A percentile compares a stretch with the other conserved stretches of the same genome.
Conservation (phyloP, 37 sponge, comb jelly and placozoan species). For the Cladorhizidae sp. region DNA sequence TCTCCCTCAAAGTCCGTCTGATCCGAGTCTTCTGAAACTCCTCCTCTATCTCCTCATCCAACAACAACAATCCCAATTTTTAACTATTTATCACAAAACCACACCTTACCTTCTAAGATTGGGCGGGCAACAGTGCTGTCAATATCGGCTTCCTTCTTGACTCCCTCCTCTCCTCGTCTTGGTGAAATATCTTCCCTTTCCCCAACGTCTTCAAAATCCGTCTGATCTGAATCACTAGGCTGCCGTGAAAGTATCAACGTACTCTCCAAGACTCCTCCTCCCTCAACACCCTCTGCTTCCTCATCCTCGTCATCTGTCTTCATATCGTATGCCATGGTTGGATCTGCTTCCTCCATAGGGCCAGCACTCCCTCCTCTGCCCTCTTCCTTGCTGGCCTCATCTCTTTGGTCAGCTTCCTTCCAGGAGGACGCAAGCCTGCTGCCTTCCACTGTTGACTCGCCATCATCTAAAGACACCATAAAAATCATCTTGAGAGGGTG, state of each 20-base stretch:
- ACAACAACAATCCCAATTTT: no score
- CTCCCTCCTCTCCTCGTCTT: background rate
- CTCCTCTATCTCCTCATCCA: no score
- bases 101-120: background rate
- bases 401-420: background rate
- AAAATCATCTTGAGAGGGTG: constrained; percentile 13
- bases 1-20: background rate
- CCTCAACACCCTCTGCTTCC: background rate
- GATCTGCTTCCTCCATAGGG: constrained; percentile 16
- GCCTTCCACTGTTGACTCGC: background rate
- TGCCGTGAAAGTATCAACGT: background rate
- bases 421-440: background rate
- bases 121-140: background rate
- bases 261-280: background rate
- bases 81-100: no score
- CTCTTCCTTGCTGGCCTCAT: constrained; percentile 5
- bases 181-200: background rate
- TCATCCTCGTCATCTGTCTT: constrained; percentile 11
- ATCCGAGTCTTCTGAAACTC: background rate
- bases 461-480: background rate
- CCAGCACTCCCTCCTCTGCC: background rate
- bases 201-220: background rate
- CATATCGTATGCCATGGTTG: constrained; percentile 56
- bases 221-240: background rate
- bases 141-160: background rate